Conservation (phyloP, 2,113 vertebrate genomes). For the Upupa epops region DNA sequence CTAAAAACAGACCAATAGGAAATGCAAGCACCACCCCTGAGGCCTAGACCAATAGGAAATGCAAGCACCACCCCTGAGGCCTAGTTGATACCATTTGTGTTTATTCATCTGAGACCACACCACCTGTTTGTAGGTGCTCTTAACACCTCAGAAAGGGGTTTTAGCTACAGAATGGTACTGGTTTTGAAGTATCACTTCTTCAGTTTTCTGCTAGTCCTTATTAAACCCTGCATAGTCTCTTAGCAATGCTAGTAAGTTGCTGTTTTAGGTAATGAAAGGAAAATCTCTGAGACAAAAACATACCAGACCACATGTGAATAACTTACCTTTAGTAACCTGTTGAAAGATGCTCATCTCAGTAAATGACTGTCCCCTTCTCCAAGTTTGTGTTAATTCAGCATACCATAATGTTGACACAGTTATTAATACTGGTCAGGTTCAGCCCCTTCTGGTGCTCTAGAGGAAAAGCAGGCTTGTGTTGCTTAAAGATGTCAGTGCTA, state of each 20-base stretch:
- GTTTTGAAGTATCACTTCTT: background rate
- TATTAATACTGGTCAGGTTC: background rate
- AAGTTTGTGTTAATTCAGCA: background rate
- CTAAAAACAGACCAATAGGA: background rate
- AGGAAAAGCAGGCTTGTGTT: background rate
- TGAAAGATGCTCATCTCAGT: background rate
- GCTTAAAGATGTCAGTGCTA: background rate
- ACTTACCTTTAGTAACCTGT: background rate
- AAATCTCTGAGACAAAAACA: background rate
- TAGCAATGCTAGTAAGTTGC: background rate
- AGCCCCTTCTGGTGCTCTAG: background rate
- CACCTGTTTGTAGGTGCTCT: background rate
- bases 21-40: background rate
- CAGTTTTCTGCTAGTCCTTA: background rate
- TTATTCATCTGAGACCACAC: background rate
- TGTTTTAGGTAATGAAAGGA: background rate
- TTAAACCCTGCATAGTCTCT: background rate
- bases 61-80: background rate
- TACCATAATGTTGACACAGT: background rate
- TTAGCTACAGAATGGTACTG: background rate
- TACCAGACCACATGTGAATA: rapidly evolving
- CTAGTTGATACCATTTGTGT: background rate
- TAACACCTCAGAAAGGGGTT: background rate
- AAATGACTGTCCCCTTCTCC: background rate
- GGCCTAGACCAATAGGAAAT: background rate